Evolutionary conservation across 1,140 invertebrate genomes (phyloP).

Genomic region (Mesaphorura yosii): DNA sequence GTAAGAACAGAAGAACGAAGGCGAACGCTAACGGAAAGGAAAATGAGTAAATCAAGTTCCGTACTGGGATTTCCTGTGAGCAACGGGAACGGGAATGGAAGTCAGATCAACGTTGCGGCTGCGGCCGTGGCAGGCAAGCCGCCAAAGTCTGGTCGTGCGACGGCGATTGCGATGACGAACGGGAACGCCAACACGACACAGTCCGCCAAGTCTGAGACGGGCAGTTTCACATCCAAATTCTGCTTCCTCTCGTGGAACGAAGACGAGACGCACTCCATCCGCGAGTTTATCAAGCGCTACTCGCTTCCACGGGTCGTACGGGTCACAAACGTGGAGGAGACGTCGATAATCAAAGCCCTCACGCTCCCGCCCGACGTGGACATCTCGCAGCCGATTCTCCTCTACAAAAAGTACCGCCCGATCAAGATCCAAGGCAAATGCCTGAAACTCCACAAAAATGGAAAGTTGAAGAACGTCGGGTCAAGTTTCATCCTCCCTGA

Average conservation of each 20-base stretch:
- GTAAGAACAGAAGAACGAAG: too few relatives aligned
- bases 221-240: conserved; percentile 3
- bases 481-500: conserved; percentile 35
- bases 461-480: conserved; percentile 33
- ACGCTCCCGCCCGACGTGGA: conserved; percentile 30
- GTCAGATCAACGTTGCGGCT: too few relatives aligned
- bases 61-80: too few relatives aligned
- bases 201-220: too few relatives aligned
- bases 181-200: too few relatives aligned
- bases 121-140: too few relatives aligned
- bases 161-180: too few relatives aligned
- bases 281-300: conserved; percentile 31
- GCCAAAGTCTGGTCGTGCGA: too few relatives aligned
- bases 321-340: conserved; percentile 26
- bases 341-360: conserved; percentile 20
- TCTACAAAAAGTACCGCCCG: conserved; percentile 33
- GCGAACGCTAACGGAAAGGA: too few relatives aligned
- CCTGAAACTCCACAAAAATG: conserved; percentile 30
- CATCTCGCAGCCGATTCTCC: conserved; percentile 33
- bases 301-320: conserved; percentile 31
- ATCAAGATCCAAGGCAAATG: conserved; percentile 35
- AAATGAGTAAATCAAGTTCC: too few relatives aligned
- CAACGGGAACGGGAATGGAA: too few relatives aligned
- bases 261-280: conserved; percentile 25
- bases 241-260: conserved; percentile 29